Evolutionary conservation across 2,888 invertebrate genomes (phyloP).

Genomic region (Tineola bisselliella): DNA sequence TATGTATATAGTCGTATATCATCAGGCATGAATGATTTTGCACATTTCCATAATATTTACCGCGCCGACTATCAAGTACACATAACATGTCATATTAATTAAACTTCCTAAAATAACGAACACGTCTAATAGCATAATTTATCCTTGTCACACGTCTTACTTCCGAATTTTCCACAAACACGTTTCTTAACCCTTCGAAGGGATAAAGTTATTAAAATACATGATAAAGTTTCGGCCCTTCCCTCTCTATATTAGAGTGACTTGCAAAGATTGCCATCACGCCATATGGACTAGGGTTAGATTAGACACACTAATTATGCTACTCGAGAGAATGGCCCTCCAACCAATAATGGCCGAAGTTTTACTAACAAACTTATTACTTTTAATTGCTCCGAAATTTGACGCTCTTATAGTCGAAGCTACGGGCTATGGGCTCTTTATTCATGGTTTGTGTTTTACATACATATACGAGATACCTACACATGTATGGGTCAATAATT

Average conservation of each 20-base stretch:
- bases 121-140: constrained; percentile 9
- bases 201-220: constrained; percentile 14
- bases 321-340: background rate
- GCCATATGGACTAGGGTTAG: constrained; percentile 41
- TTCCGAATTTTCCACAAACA: constrained; percentile 2
- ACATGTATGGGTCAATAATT: background rate
- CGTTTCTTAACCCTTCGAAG: constrained; percentile 13
- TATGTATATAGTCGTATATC: too few relatives aligned
- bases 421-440: background rate
- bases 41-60: background rate
- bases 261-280: constrained; percentile 34
- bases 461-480: background rate
- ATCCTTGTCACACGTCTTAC: constrained; percentile 10
- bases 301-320: constrained; percentile 52
- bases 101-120: background rate
- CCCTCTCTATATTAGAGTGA: constrained; percentile 36
- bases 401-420: background rate
- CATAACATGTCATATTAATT: background rate
- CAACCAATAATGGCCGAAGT: constrained; percentile 11
- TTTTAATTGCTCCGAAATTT: constrained; percentile 11
- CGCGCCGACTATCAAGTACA: background rate
- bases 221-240: constrained; percentile 4
- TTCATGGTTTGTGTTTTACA: background rate
- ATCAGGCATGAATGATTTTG: too few relatives aligned
- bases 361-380: constrained; percentile 8